Evolutionary conservation across 2,113 vertebrate genomes (phyloP).

Genomic region (Sakesphorus luctuosus): DNA sequence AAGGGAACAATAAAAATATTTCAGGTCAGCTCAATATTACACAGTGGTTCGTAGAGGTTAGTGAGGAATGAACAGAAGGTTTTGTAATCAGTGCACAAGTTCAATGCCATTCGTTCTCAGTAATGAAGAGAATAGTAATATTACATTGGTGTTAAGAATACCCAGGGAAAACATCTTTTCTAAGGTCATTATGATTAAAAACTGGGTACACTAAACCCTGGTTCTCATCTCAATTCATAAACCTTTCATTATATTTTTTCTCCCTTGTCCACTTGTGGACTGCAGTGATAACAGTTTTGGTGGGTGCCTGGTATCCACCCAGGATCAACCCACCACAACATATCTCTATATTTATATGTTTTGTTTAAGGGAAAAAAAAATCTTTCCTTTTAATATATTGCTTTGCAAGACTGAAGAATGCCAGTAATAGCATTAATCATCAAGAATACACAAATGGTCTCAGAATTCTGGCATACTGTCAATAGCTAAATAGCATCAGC

Average conservation of each 20-base stretch:
- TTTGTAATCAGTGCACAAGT: background rate
- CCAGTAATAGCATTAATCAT: background rate
- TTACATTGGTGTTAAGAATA: background rate
- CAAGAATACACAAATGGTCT: background rate
- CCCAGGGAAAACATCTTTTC: background rate
- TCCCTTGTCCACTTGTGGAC: background rate
- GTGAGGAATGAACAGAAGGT: background rate
- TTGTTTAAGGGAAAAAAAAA: background rate
- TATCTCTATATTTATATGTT: background rate
- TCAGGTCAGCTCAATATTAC: slow-evolving; percentile 15
- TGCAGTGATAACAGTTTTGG: background rate
- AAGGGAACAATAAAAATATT: background rate
- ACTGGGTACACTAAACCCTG: background rate
- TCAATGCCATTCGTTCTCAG: background rate
- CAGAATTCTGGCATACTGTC: background rate
- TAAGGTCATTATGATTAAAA: background rate
- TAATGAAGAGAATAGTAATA: background rate
- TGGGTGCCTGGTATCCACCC: background rate
- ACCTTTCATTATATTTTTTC: rapidly evolving
- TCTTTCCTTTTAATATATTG: background rate
- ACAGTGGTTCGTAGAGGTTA: background rate
- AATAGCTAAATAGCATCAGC: background rate
- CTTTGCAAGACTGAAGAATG: background rate
- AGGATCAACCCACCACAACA: background rate
- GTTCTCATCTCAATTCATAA: background rate